Evolutionary conservation across 2,113 vertebrate genomes (phyloP), one percentile per base, ranked within the genome.

Genomic region (Prolemur simus): DNA sequence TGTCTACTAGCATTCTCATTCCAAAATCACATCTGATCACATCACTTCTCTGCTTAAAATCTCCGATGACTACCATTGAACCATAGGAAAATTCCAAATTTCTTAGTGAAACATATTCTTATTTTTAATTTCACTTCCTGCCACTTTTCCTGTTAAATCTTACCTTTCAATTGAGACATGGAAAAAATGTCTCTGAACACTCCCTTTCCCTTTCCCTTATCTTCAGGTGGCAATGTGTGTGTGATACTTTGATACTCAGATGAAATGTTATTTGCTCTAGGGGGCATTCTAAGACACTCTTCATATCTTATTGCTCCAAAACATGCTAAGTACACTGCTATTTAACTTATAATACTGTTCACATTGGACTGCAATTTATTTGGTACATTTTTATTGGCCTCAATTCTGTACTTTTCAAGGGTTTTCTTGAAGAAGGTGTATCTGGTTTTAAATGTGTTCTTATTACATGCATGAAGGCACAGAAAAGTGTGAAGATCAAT

Each of bases 371-470:
- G 6, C 0, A 87, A 71, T 87, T 73, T 42, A 60, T 87, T 84
- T 88, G 12, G 23, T 32, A 91, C 8, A 56, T 73, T 76, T 94
- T 93, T 92, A 92, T 92, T 96, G 69, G 18, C 15, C 29, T 86
- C 45, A 90, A 85, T 88, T 86, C 63, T n/a, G 21, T 81, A 17
- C 4, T 87, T 91, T 95, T 47, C 32, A 93, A 78, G 12, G 12
- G 10, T 92, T 84, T 95, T 76, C 69, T 77, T 73, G 42, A 76
- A 77, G 54, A 90, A 85, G 6, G 2, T 52, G 27, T 39, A 73
- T 37, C 25, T 86, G 15, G 8, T 39, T 96, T 93, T 89, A 63
- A 94, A 63, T 80, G 45, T 64, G 39, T 54, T 13, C n/a, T 92
- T 71, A 92, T 81, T 81, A 81, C 14, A 25, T 32, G 17, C 21